Percentiles rank a stretch among this genome's conserved stretches.
Conservation (phyloP, 2,888 invertebrate species). For the Artemia sinica region DNA sequence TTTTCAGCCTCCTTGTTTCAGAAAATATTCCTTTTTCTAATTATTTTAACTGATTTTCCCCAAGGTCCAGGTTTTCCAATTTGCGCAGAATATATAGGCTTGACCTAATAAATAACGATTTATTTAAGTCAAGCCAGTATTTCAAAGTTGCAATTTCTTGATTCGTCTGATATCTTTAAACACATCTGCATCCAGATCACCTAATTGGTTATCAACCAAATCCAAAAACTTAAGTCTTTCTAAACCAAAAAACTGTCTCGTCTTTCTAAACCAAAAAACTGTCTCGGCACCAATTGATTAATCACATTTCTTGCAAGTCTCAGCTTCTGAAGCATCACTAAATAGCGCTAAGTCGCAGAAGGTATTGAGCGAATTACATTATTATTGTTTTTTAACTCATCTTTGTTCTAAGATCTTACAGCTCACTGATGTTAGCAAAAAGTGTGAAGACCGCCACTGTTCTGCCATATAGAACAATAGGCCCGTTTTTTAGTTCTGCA, state of each 20-base stretch:
- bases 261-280: slow-evolving; percentile 28
- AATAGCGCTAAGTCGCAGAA: slow-evolving; percentile 54
- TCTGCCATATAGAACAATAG: too few species aligned
- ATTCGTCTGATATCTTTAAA: slow-evolving; percentile 42
- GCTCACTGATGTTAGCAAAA: too few species aligned
- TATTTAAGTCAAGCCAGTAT: slow-evolving; percentile 51
- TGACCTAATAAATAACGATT: slow-evolving; percentile 63
- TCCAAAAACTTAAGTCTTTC: slow-evolving; percentile 36
- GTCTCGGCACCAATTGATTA: slow-evolving; percentile 40
- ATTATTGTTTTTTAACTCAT: too few species aligned
- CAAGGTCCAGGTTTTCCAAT: slow-evolving; percentile 24
- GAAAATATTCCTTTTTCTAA: slow-evolving; percentile 24
- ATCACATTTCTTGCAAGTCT: slow-evolving; percentile 49
- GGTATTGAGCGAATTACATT: slow-evolving; percentile 56
- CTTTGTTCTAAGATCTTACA: too few species aligned
- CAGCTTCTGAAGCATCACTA: slow-evolving; percentile 43
- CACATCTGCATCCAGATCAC: slow-evolving; percentile 53
- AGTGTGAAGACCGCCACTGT: too few species aligned
- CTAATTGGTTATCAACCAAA: slow-evolving; percentile 53
- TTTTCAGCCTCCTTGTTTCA: slow-evolving; percentile 23
- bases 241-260: too few species aligned
- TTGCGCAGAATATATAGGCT: slow-evolving; percentile 32
- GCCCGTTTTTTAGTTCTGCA: too few species aligned
- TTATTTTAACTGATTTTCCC: slow-evolving; percentile 25
- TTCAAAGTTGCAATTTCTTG: slow-evolving; percentile 49